Evolutionary conservation across 2,888 invertebrate genomes (phyloP), one percentile per base, ranked within the genome.

Genomic region (Anoplius nigerrimus): DNA sequence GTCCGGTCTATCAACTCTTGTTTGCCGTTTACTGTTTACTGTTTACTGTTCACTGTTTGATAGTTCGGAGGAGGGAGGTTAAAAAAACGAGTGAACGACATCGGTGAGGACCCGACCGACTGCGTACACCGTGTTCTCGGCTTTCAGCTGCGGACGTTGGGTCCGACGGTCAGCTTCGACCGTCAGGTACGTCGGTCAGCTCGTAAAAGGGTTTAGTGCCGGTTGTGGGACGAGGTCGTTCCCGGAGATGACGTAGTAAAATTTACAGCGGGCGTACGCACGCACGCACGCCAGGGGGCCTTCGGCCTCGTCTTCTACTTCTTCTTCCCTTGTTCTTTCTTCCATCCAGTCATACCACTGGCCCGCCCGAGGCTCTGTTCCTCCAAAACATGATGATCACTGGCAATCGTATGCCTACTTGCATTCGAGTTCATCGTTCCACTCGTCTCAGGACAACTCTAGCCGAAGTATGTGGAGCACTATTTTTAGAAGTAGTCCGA

Each of bases 181-280:
- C 46, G 46, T 46, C 46, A 27, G 48, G 48, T n/a, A 2, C 48
- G 4, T 15, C 55, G 67, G 43, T 34, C 21, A n/a, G 62, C 60
- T 77, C 76, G 70, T 78, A 78, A 78, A 79, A 78, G 79, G 71
- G 74, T 79, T 78, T 78, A 78, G 66, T 78, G 70, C 69, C 70
- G 74, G 63, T 79, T 82, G 67, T 82, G 78, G 79, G 82, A 82
- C 81, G 81, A 82, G 81, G 81, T 80, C 81, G 82, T 81, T 82
- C 71, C 72, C 61, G 71, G 70, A 75, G 75, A 76, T 80, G 81
- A 80, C 73, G 81, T 73, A 71, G 75, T 75, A 74, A 82, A 82
- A 81, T 77, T 75, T 77, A 72, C 70, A 65, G 62, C 69, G 66
- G 70, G 68, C 75, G 72, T 71, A 66, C 70, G 34, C 65, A 71